Evolutionary conservation across 2,888 invertebrate genomes (phyloP), one percentile per base, ranked within the genome.

Genomic region (Tenthredo distinguenda): DNA sequence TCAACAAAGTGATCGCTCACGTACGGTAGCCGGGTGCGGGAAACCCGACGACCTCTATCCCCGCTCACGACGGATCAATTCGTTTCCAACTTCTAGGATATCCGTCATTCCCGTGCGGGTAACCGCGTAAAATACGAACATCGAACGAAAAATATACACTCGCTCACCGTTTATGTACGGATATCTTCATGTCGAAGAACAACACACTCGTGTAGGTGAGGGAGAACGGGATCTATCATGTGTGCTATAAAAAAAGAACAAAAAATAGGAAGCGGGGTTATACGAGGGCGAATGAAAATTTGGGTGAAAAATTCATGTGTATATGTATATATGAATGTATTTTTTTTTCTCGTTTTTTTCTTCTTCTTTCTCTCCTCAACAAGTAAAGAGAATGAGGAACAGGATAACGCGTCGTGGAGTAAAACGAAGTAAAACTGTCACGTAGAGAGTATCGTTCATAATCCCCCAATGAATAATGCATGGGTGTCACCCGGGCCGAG

Each of bases 361-460:
- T 31, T 1, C 3, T 12, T 15, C 15, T 2, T 26, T 31, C 34
- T 15, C 34, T n/a, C 6, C 7, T 68, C 34, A 40, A 43, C 43
- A 43, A 9, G 9, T 26, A 31, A 26, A 43, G 43, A 31, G 43
- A 74, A n/a, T 10, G 55, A 55, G 2, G 55, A 55, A n/a, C n/a
- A 74, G 43, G 74, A 74, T 40, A 43, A 74, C 74, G 62, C 34
- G 37, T 81, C 10, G 26, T 40, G 21, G 21, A 62, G 31, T 37
- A 40, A 81, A 81, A 9, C 58, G 58, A 62, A 62, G 79, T 62
- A 71, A 83, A 83, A 85, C 55, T 40, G 88, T 89, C 92, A 92
- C 92, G 92, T 92, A 89, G 88, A 37, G 86, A 87, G 90, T 91
- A 93, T 92, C 92, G 91, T 91, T 92, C 92, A 92, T 91, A 91